phyloP scores from a whole-genome alignment of 2,888 invertebrate species.

The Phyllotreta striolata region DNA sequence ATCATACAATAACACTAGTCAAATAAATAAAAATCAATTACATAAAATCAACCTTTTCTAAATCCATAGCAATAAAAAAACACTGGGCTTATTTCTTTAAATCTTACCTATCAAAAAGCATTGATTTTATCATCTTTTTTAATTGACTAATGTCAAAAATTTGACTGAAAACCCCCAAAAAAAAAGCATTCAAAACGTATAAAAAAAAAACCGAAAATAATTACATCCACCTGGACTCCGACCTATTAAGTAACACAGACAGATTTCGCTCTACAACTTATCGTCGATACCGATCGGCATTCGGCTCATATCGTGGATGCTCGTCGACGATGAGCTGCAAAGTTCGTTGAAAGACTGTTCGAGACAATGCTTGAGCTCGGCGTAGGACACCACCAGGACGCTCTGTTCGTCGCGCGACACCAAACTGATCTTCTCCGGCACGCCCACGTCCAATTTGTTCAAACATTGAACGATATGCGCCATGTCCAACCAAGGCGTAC shows the following conservation, averaged over 20 bases:
- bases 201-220: neutral
- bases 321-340: slow-evolving; percentile 31
- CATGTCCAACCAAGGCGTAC: slow-evolving; percentile 95
- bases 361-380: slow-evolving; percentile 94
- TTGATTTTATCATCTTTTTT: too few relatives aligned
- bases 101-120: too few relatives aligned
- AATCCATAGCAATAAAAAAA: too few relatives aligned
- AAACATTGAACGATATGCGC: slow-evolving; percentile 93
- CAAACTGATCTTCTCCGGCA: slow-evolving; percentile 86
- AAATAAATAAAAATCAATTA: too few relatives aligned
- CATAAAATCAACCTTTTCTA: too few relatives aligned
- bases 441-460: slow-evolving; percentile 90
- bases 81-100: too few relatives aligned
- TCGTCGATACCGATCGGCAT: slow-evolving; percentile 37
- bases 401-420: slow-evolving; percentile 97
- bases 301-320: slow-evolving; percentile 19
- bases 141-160: neutral
- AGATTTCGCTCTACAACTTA: slow-evolving; percentile 40
- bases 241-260: slow-evolving; percentile 39
- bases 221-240: slow-evolving; percentile 16
- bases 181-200: neutral
- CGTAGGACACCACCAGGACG: slow-evolving; percentile 93
- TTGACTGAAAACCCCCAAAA: neutral
- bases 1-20: too few relatives aligned
- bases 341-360: slow-evolving; percentile 91